phyloP scores from a whole-genome alignment of 2,113 vertebrate species.

The Scatophagus argus region DNA sequence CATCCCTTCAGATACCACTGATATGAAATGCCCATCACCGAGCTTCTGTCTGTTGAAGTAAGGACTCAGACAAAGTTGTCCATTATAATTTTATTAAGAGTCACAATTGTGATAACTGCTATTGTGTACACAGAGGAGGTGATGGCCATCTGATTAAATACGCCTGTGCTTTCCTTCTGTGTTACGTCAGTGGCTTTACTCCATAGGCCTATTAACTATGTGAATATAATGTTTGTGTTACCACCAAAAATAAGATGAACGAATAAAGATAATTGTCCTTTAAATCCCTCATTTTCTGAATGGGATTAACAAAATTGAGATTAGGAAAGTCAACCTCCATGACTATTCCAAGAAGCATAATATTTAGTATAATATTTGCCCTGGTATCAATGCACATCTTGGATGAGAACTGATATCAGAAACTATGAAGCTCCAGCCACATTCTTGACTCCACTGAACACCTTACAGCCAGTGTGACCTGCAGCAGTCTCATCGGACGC shows the following conservation, averaged over 20 bases:
- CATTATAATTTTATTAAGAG: not conserved
- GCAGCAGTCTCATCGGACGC: not conserved
- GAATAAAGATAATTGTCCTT: too few relatives aligned
- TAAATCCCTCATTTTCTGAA: too few relatives aligned
- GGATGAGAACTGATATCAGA: not conserved
- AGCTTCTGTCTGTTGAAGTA: not conserved
- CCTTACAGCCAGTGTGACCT: not conserved
- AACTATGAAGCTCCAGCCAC: not conserved
- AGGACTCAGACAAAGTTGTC: not conserved
- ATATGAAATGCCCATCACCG: not conserved
- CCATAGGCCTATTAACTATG: not conserved
- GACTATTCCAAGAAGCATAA: too few relatives aligned
- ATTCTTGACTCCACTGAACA: not conserved
- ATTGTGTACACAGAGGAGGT: not conserved
- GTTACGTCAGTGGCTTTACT: not conserved
- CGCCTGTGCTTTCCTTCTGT: not conserved
- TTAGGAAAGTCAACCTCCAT: too few relatives aligned
- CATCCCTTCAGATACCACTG: not conserved
- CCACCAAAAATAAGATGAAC: too few relatives aligned
- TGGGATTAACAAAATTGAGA: too few relatives aligned
- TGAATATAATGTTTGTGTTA: not conserved
- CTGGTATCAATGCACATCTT: not conserved
- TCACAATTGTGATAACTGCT: not conserved
- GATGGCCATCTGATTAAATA: not conserved
- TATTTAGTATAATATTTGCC: too few relatives aligned